Base-by-base conservation (phyloP, 2,888 invertebrate genomes). In the Epistrophella euchroma region DNA sequence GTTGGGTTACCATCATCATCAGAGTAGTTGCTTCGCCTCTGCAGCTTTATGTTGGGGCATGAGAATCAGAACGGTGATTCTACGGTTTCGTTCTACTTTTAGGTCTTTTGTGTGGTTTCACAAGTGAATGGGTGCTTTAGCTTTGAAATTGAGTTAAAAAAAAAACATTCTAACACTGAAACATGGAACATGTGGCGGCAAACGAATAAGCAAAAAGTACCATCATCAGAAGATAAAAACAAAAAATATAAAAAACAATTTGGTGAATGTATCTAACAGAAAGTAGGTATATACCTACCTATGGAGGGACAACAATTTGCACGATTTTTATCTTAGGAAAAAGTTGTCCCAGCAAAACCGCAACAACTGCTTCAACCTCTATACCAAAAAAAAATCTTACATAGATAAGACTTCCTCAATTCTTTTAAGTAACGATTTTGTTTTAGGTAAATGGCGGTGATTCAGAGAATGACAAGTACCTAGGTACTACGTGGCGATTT, bases 41-140 rank as follows among this genome's bases (percentile, higher is more conserved):
- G 58, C 58, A 58, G 52, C 50, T 68, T 32, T 37, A 40, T 52
- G 13, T 35, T 76, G 75, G 4, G 68, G 81, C 60, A 47, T 75
- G 68, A 73, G 71, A 75, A 75, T 66, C 71, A 75, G 71, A 83
- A 78, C 64, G 76, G 56, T 77, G 81, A 73, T 85, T 68, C 85
- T 85, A 80, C 71, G 75, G 80, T 80, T 85, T 85, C 80, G 85
- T 80, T 85, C 85, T 76, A 85, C 81, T 85, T 85, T 80, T 73
- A 85, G 85, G 85, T 85, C 73, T 76, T 81, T 76, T 64, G 71
- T 55, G 78, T 43, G 75, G 74, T 84, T 84, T 71, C 43, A 68
- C 74, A 79, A 79, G 79, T 75, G 80, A 79, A 84, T 75, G 79
- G 84, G 71, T 79, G 73, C 73, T 73, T 62, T 73, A 68, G 58